phyloP scores from a whole-genome alignment of 2,113 vertebrate species.

The Galeopterus variegatus region DNA sequence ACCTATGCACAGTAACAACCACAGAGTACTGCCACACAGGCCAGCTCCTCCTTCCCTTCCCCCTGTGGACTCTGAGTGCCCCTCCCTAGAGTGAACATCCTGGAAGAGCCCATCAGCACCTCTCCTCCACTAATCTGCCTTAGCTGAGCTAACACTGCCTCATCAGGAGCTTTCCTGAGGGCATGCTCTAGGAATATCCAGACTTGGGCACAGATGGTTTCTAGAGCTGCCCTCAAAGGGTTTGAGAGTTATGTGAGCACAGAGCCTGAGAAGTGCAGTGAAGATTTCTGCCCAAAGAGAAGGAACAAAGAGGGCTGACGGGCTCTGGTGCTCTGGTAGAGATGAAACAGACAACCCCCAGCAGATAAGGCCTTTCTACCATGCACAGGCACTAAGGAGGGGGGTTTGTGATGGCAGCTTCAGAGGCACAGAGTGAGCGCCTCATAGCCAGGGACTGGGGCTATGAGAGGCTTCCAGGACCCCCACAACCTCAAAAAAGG shows the following conservation, averaged over 20 bases:
- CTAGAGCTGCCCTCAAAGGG: neutral
- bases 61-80: neutral
- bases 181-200: neutral
- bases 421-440: neutral
- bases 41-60: neutral
- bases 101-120: neutral
- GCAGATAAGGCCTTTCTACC: neutral
- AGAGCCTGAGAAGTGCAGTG: neutral
- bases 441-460: too few relatives aligned
- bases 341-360: neutral
- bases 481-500: neutral
- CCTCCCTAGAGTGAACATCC: neutral
- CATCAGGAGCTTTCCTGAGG: neutral
- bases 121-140: neutral
- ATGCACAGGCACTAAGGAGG: neutral
- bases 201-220: neutral
- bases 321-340: neutral
- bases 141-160: neutral
- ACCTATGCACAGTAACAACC: neutral
- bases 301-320: neutral
- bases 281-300: neutral
- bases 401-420: neutral
- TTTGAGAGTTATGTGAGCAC: fast-evolving
- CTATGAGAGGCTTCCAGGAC: neutral
- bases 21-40: neutral